Base-by-base conservation (phyloP, 1,140 invertebrate genomes). In the Cotesia chilonis region DNA sequence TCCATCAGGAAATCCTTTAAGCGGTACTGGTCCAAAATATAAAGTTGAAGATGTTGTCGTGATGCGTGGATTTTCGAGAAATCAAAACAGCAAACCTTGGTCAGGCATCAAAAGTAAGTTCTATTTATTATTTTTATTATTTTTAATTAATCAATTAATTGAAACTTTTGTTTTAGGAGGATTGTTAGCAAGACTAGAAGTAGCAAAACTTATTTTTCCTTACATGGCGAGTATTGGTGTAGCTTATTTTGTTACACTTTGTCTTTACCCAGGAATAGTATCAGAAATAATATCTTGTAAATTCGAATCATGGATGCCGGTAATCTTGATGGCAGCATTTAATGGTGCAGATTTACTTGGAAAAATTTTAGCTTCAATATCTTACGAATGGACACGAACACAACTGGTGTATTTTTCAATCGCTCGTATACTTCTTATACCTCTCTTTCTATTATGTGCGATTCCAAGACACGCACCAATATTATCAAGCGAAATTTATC, bases 261-360 rank as follows among this genome's bases (percentile, higher is more conserved):
- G 92, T 71, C 87, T 97, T 1, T 97, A 97, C 80, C 95, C 95
- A 3, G 95, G 95, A 36, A 95, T 97, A 35, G 91, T 94, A 70
- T 95, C 94, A 0, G 95, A 97, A 85, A 92, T 97, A 41, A 89
- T 92, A 47, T 96, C 94, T 41, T 96, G 95, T 78, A 89, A 89
- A 20, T 91, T 95, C 35, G 90, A 91, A 5, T 91, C 91, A 1
- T 97, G 95, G 95, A 96, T 96, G 94, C 95, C 95, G 0, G 94
- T 97, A 2, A 88, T 96, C 12, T 86, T 97, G 37, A 96, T 97
- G 94, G 92, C 94, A 6, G 88, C 92, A 1, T 97, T 97, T 78
- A 97, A 97, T 80, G 88, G 92, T 1, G 92, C 93, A 59, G 95
- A 97, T 87, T 90, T 96, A 5, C 87, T 95, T 71, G 95, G 94